A percentile compares a stretch with the other conserved stretches of the same genome.
Conservation (phyloP, 2,797 vertebrate species). For the Tenualosa thibaudeaui region DNA sequence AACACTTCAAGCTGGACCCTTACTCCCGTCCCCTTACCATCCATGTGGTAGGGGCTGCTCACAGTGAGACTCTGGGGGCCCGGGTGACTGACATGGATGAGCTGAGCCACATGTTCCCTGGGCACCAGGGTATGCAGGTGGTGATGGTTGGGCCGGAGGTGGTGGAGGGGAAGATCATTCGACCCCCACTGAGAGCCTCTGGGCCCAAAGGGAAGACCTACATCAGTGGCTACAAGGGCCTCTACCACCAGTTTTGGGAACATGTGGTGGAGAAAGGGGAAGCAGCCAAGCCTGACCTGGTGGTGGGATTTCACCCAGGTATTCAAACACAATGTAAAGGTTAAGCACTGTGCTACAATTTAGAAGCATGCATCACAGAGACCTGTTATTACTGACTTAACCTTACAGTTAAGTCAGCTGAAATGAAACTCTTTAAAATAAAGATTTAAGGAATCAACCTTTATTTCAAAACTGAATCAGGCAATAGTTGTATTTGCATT, state of each 20-base stretch:
- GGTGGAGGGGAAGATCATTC: slow-evolving; percentile 74
- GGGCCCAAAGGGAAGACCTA: slow-evolving; percentile 78
- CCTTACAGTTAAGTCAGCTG: background rate
- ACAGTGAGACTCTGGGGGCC: slow-evolving; percentile 87
- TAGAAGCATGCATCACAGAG: background rate
- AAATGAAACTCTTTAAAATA: too few relatives aligned
- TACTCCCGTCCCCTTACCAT: slow-evolving; percentile 77
- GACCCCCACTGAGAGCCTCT: slow-evolving; percentile 74
- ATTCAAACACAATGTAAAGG: slow-evolving; percentile 34
- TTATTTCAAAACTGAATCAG: too few relatives aligned
- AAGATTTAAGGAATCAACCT: too few relatives aligned
- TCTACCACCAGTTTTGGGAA: slow-evolving; percentile 95
- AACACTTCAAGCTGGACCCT: slow-evolving; percentile 72
- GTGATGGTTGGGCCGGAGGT: slow-evolving; percentile 91
- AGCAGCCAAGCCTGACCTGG: slow-evolving; percentile 80
- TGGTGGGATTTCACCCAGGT: slow-evolving; percentile 93
- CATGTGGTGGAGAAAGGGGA: slow-evolving; percentile 83
- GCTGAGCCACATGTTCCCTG: slow-evolving; percentile 84
- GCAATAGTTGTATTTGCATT: too few relatives aligned
- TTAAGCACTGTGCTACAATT: background rate
- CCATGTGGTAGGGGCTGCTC: slow-evolving; percentile 86
- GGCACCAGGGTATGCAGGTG: slow-evolving; percentile 83
- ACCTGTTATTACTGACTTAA: too few relatives aligned
- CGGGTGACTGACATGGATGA: slow-evolving; percentile 84
- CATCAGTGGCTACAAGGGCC: slow-evolving; percentile 83